These are phyloP conservation scores for Origma solitaria DNA, from an alignment of 2,113 vertebrate genomes.

Conservation along the genomic window DNA sequence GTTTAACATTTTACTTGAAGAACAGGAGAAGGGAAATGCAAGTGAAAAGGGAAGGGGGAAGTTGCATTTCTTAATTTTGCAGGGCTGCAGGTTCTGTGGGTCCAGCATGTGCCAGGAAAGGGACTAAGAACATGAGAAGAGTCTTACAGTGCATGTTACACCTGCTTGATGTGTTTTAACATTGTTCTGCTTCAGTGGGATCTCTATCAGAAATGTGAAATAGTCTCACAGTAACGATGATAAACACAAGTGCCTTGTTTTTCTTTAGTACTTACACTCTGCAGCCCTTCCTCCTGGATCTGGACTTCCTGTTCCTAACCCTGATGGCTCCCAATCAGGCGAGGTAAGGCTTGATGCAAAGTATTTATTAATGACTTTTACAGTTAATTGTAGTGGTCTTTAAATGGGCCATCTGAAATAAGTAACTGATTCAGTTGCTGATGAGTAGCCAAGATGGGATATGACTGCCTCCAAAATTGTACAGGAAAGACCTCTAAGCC, in stretches of 20 bases:
- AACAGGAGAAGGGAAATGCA: neutral
- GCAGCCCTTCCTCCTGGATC: constrained; percentile 70
- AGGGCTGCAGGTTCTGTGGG: neutral
- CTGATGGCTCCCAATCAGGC: constrained; percentile 76
- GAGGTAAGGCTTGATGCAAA: constrained; percentile 75
- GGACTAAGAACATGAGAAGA: neutral
- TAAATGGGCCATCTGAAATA: neutral
- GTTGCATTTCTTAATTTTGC: neutral
- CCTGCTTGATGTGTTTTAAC: neutral
- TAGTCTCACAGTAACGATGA: rapidly evolving
- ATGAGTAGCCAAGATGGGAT: neutral
- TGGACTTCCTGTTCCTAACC: constrained; percentile 66
- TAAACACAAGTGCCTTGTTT: neutral
- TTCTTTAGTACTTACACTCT: constrained; percentile 76
- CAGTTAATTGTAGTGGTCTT: neutral
- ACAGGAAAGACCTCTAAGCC: neutral
- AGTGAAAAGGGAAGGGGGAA: neutral
- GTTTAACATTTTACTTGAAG: neutral
- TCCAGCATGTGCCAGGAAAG: neutral
- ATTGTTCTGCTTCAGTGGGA: neutral
- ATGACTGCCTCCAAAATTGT: neutral
- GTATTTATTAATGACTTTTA: neutral
- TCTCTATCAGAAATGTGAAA: neutral
- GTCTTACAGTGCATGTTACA: rapidly evolving
- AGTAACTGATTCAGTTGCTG: neutral